Evolutionary conservation across 2,797 vertebrate genomes (phyloP).

Genomic region (Ctenochaetus hawaiiensis): DNA sequence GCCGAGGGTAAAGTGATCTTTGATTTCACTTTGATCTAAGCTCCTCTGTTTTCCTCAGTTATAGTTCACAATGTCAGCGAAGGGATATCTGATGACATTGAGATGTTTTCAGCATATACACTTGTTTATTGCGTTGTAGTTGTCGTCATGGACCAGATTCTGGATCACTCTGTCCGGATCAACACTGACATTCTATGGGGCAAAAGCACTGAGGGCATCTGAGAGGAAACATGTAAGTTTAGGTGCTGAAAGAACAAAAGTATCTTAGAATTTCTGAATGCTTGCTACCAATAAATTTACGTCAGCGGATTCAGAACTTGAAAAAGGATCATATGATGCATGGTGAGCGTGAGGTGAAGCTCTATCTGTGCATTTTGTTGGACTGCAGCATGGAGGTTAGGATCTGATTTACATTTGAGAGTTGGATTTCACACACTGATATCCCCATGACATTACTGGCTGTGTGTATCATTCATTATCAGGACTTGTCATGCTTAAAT

Average conservation of each 20-base stretch:
- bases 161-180: slow-evolving; percentile 95
- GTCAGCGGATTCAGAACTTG: too few species aligned
- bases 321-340: too few species aligned
- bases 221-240: slow-evolving; percentile 95
- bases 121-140: slow-evolving; percentile 74
- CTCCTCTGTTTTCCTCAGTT: background rate
- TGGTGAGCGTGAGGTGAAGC: too few species aligned
- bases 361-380: too few species aligned
- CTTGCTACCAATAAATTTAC: too few species aligned
- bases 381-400: too few species aligned
- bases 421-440: too few species aligned
- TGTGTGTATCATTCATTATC: too few species aligned
- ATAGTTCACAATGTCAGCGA: background rate
- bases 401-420: too few species aligned
- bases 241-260: background rate
- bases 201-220: slow-evolving; percentile 93
- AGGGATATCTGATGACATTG: background rate
- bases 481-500: too few species aligned
- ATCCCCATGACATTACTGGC: too few species aligned
- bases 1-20: slow-evolving; percentile 87
- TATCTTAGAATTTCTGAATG: background rate
- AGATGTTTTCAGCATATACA: background rate
- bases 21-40: background rate
- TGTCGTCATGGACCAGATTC: slow-evolving; percentile 95
- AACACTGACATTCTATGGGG: slow-evolving; percentile 92